phyloP scores from a whole-genome alignment of 2,888 invertebrate species.

The Dryadula phaetusa region DNA sequence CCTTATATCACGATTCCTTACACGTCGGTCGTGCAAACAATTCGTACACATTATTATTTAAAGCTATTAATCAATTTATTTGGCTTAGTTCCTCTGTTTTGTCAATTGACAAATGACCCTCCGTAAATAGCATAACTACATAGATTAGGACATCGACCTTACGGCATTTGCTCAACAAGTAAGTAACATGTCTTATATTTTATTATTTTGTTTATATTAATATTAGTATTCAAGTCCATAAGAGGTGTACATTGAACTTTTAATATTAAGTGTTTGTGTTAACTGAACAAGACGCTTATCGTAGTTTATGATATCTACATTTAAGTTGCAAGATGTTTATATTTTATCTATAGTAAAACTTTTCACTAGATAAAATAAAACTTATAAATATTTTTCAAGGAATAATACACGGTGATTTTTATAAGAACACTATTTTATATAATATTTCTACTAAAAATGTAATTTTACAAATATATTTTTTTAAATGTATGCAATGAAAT shows the following conservation, averaged over 20 bases:
- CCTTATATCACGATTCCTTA: neutral
- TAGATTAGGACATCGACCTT: conserved; percentile 38
- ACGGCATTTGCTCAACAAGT: conserved; percentile 30
- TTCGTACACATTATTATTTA: conserved; percentile 11
- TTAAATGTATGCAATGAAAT: too few species aligned
- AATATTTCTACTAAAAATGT: too few species aligned
- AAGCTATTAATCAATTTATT: conserved; percentile 28
- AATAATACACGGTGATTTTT: too few species aligned
- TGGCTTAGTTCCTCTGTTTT: conserved; percentile 27
- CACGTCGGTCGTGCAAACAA: neutral
- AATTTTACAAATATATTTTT: too few species aligned
- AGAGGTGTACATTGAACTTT: neutral
- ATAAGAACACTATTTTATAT: too few species aligned
- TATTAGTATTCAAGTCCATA: conserved; percentile 19
- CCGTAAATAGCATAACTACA: conserved; percentile 29
- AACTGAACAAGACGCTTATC: neutral
- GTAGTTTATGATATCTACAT: too few species aligned
- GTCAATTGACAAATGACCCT: conserved; percentile 37
- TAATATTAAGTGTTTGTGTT: neutral
- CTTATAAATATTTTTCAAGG: too few species aligned
- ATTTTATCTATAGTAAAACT: too few species aligned
- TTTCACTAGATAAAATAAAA: too few species aligned
- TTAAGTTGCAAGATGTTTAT: too few species aligned
- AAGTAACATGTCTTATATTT: neutral
- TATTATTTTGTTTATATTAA: conserved; percentile 13